Evolutionary conservation across 2,797 vertebrate genomes (phyloP).

Genomic region (Acridotheres tristis): DNA sequence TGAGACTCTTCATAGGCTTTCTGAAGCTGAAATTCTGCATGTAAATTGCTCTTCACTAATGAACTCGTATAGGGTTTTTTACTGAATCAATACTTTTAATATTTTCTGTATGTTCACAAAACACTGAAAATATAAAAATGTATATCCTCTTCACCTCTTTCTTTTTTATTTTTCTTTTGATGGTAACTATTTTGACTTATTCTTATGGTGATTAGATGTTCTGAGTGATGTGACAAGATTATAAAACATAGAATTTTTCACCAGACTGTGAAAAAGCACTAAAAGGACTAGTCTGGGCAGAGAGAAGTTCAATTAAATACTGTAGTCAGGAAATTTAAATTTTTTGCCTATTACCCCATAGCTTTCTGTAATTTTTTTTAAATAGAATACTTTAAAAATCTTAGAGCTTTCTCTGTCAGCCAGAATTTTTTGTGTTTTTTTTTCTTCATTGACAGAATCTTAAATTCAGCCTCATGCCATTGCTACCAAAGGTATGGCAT

Average conservation of each 20-base stretch:
- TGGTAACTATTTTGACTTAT: neutral
- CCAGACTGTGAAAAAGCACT: neutral
- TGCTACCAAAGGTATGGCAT: neutral
- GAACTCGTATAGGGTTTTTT: neutral
- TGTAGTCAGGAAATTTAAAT: neutral
- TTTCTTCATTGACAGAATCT: neutral
- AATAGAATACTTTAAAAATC: neutral
- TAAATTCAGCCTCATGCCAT: neutral
- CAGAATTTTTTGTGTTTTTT: rapidly evolving
- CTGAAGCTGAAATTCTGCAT: neutral
- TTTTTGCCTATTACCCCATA: neutral
- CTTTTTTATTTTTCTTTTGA: neutral
- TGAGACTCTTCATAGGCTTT: neutral
- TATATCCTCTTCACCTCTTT: neutral
- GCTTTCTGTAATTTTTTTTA: neutral
- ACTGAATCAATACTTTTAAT: neutral
- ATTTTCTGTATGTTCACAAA: neutral
- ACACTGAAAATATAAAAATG: neutral
- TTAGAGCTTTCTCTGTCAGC: neutral
- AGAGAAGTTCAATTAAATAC: neutral
- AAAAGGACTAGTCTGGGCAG: neutral
- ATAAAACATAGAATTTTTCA: neutral
- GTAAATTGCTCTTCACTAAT: neutral
- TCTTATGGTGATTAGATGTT: neutral
- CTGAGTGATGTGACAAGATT: neutral